Percentiles rank a stretch among this genome's conserved stretches.
Conservation (phyloP, 2,888 invertebrate genomes). For the Tillus elongatus region DNA sequence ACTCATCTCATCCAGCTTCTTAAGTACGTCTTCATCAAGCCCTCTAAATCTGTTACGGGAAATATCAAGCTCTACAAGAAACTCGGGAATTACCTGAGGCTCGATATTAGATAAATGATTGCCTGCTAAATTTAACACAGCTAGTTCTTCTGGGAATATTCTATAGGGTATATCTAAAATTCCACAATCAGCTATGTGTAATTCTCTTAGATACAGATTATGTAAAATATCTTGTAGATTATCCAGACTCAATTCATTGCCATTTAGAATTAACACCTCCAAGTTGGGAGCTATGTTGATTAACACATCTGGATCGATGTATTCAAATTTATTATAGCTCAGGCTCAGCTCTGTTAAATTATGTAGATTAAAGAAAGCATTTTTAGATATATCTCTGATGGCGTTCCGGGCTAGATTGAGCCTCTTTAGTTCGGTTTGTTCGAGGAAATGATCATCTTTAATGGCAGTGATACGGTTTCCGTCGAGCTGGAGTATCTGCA, state of each 20-base stretch:
- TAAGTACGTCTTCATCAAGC: conserved; percentile 47
- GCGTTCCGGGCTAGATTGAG: conserved; percentile 60
- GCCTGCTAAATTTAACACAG: conserved; percentile 58
- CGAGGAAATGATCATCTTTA: conserved; percentile 55
- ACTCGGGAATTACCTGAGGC: conserved; percentile 46
- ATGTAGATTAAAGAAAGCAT: conserved; percentile 62
- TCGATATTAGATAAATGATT: conserved; percentile 56
- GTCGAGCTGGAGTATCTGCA: conserved; percentile 57
- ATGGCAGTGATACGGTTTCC: conserved; percentile 66
- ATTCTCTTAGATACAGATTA: conserved; percentile 47
- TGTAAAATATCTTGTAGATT: conserved; percentile 47
- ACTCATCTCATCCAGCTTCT: conserved; percentile 28
- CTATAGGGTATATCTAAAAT: conserved; percentile 48
- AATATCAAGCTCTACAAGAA: conserved; percentile 57
- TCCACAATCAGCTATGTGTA: conserved; percentile 52
- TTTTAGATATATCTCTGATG: conserved; percentile 57
- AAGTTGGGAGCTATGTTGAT: conserved; percentile 51
- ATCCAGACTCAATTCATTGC: conserved; percentile 52
- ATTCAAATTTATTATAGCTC: conserved; percentile 62
- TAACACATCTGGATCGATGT: conserved; percentile 51
- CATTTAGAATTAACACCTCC: conserved; percentile 57
- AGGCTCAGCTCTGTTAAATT: conserved; percentile 61
- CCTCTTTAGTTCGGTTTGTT: conserved; percentile 46
- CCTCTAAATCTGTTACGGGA: conserved; percentile 63
- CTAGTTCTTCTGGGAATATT: conserved; percentile 50